Evolutionary conservation across 2,113 vertebrate species (phyloP).

Genomic region (Tor tambroides): DNA sequence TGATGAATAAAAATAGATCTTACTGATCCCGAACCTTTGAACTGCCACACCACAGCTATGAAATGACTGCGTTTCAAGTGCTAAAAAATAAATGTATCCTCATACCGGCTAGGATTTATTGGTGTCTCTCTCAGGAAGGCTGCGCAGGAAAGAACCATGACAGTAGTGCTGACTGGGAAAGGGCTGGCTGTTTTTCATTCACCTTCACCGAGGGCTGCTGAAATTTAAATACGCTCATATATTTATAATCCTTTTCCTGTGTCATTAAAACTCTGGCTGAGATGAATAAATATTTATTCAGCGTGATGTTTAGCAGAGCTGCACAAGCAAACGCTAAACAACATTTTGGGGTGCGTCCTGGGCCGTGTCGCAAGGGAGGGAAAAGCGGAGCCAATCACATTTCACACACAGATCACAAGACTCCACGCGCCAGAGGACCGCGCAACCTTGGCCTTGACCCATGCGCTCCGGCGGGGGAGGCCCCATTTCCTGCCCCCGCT

Average conservation of each 20-base stretch:
- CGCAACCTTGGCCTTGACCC: conserved; percentile 60
- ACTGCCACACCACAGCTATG: background rate
- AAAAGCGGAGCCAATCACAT: conserved; percentile 42
- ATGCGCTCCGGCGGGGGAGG: conserved; percentile 25
- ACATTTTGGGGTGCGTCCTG: conserved; percentile 43
- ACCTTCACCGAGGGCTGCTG: background rate
- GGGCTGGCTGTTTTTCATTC: conserved; percentile 7
- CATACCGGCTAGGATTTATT: conserved; percentile 25
- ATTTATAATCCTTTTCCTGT: conserved; percentile 19
- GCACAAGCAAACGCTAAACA: conserved; percentile 41
- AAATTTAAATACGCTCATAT: conserved; percentile 14
- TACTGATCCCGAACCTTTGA: background rate
- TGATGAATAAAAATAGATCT: background rate
- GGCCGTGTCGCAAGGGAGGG: conserved; percentile 34
- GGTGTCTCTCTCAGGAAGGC: conserved; percentile 8
- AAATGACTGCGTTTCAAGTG: background rate
- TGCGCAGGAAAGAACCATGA: background rate
- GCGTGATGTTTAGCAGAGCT: conserved; percentile 11
- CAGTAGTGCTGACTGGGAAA: conserved; percentile 18
- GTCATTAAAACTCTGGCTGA: background rate
- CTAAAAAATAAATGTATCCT: conserved; percentile 9
- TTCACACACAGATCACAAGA: conserved; percentile 47
- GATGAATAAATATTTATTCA: conserved; percentile 33
- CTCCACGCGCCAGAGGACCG: conserved; percentile 38
- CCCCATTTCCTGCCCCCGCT: conserved; percentile 53